Base-by-base conservation (phyloP, 2,888 invertebrate genomes). In the Platypus cylindrus region DNA sequence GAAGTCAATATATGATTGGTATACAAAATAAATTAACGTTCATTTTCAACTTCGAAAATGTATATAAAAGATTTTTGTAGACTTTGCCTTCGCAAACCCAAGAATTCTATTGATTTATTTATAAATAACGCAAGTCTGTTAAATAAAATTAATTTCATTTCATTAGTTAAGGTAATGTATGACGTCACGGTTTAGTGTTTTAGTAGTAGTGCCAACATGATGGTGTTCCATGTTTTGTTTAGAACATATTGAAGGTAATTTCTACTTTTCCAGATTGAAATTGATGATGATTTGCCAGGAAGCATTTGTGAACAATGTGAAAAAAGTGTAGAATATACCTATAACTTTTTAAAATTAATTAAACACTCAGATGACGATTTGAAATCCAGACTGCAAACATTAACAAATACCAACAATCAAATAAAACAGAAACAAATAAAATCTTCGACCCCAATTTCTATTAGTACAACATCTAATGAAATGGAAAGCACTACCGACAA, bases 281-380 rank as follows among this genome's bases (percentile, higher is more conserved):
- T 48, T 28, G 35, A 34, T 23, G 31, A 29, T 4, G 41, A 47
- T 18, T 49, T 48, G 27, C 51, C 53, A 14, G 44, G 47, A 9
- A 43, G 40, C 32, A 54, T 56, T 14, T 56, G 56, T 29, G 43
- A 48, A 28, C 50, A 52, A 40, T 56, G 56, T 37, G 30, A 45
- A 3, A 41, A 40, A 11, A 55, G 54, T 33, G 39, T 55, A 23
- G 52, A 51, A 30, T 47, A 39, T 32, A 46, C 51, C 17, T 54
- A 48, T 33, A 50, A 49, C 35, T 56, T 56, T 38, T 44, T 50
- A 27, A 50, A 52, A 45, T 45, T 53, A 3, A 50, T 56, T 17
- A 47, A 50, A 27, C 48, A 49, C 30, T 45, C 42, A 28, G 47
- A 54, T 29, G 41, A 41, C 22, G 52, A 53, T 36, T 38, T 54